These are phyloP conservation scores for Oxystoma pomonae DNA, from an alignment of 2,888 invertebrate species.

Conservation along the genomic window DNA sequence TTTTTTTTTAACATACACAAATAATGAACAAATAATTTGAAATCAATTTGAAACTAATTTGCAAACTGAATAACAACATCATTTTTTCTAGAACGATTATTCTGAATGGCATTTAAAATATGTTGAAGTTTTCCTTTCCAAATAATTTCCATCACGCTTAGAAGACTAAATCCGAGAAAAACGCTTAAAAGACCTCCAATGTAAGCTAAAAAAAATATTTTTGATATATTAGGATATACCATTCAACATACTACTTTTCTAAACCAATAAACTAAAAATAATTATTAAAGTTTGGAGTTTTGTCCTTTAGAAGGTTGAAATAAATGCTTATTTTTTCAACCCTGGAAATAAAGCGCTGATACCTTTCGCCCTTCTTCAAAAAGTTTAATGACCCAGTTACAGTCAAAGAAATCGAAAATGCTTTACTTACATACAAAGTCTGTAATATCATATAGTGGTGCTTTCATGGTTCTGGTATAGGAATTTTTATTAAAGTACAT, in stretches of 20 bases:
- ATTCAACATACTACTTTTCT: too few relatives aligned
- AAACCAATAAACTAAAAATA: too few relatives aligned
- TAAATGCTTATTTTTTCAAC: too few relatives aligned
- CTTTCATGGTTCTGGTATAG: slow-evolving; percentile 65
- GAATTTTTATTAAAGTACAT: slow-evolving; percentile 34
- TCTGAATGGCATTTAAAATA: background rate
- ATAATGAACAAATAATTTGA: too few relatives aligned
- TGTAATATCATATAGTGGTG: slow-evolving; percentile 70
- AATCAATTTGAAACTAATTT: background rate
- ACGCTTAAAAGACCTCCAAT: slow-evolving; percentile 71
- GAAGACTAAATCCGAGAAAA: slow-evolving; percentile 75
- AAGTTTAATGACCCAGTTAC: too few relatives aligned
- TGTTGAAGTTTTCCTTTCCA: background rate
- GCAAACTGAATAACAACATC: background rate
- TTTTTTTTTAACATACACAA: too few relatives aligned
- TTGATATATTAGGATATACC: too few relatives aligned
- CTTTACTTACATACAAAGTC: slow-evolving; percentile 72
- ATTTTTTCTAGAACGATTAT: background rate
- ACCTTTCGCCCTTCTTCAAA: too few relatives aligned
- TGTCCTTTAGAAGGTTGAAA: too few relatives aligned
- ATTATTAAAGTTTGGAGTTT: too few relatives aligned
- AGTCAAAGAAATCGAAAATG: too few relatives aligned
- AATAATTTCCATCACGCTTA: slow-evolving; percentile 48
- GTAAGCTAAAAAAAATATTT: slow-evolving; percentile 54
- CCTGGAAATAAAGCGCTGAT: too few relatives aligned